A percentile compares a stretch with the other conserved stretches of the same genome.
Evolutionary conservation across 2,888 invertebrate species (phyloP).

Genomic region (Byasa hedistus): DNA sequence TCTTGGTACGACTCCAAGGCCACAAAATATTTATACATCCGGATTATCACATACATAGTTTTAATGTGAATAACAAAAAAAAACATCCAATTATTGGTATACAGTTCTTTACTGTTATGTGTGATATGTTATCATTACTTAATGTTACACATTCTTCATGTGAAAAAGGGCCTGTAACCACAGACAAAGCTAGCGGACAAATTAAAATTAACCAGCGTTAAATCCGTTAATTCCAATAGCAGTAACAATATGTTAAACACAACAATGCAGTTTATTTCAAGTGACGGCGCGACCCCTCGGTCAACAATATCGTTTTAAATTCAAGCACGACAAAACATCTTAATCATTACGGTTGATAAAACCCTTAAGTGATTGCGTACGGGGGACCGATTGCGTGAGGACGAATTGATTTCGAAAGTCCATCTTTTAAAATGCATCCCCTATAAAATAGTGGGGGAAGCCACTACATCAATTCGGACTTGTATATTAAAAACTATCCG

Average conservation of each 20-base stretch:
- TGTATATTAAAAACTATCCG: neutral
- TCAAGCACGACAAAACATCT: conserved; percentile 72
- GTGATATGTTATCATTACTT: too few relatives aligned
- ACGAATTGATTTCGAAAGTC: conserved; percentile 72
- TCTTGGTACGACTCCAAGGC: too few relatives aligned
- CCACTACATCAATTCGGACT: conserved; percentile 10
- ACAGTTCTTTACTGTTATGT: too few relatives aligned
- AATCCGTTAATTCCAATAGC: conserved; percentile 74
- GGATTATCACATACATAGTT: too few relatives aligned
- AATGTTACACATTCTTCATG: too few relatives aligned
- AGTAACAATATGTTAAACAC: conserved; percentile 72
- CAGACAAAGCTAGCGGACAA: neutral
- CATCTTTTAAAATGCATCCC: conserved; percentile 63
- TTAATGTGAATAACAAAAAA: too few relatives aligned
- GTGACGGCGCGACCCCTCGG: conserved; percentile 38
- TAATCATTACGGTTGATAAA: conserved; percentile 79
- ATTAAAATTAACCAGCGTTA: conserved; percentile 38
- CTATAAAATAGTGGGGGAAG: conserved; percentile 38
- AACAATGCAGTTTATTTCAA: conserved; percentile 49
- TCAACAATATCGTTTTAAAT: conserved; percentile 55
- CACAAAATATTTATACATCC: too few relatives aligned
- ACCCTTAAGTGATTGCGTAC: conserved; percentile 76
- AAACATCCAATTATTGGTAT: too few relatives aligned
- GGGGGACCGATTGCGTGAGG: conserved; percentile 67
- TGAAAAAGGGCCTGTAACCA: neutral